Evolutionary conservation across 1,140 invertebrate genomes (phyloP), one percentile per base, ranked within the genome.

Genomic region (Scaptodrosophila lebanonensis): DNA sequence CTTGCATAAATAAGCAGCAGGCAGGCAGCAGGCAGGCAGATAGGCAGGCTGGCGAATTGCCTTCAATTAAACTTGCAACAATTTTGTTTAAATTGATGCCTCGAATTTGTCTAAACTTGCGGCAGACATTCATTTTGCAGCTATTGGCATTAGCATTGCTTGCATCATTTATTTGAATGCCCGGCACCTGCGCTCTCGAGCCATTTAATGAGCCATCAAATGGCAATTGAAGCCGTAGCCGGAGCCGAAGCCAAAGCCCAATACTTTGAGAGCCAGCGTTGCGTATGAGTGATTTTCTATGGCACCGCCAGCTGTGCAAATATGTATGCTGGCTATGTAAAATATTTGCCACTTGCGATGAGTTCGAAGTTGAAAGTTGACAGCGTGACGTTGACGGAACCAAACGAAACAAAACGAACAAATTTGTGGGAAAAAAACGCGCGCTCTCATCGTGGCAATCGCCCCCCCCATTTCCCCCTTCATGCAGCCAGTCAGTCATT

Each of bases 171-270:
- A 48, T 73, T 50, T 66, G 13, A 54, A 57, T 75, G 42, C 33
- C 48, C 13, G 44, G 16, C 62, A 50, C 51, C 51, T 48, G 70
- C 15, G 38, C 20, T 33, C 56, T 57, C 25, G 48, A 45, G 32
- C 48, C 60, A 38, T 72, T 72, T 61, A 77, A 79, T 72, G 72
- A 77, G 65, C 72, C 73, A 77, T 73, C 72, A 68, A 77, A 65
- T 25, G 67, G 72, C 67, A 60, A 71, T 76, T 71, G 72, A 38
- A 58, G 49, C 29, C 25, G 32, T 43, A n/a, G n/a, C n/a, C n/a
- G n/a, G n/a, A n/a, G n/a, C n/a, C n/a, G n/a, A n/a, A n/a, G n/a
- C 45, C 47, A 63, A 60, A 71, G 61, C 62, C 35, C 36, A 20
- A 35, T 5, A n/a, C n/a, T n/a, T n/a, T n/a, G n/a, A 6, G 50